Percentiles rank a stretch among this genome's conserved stretches.
Conservation (phyloP, 2,113 vertebrate genomes). For the Platichthys flesus region DNA sequence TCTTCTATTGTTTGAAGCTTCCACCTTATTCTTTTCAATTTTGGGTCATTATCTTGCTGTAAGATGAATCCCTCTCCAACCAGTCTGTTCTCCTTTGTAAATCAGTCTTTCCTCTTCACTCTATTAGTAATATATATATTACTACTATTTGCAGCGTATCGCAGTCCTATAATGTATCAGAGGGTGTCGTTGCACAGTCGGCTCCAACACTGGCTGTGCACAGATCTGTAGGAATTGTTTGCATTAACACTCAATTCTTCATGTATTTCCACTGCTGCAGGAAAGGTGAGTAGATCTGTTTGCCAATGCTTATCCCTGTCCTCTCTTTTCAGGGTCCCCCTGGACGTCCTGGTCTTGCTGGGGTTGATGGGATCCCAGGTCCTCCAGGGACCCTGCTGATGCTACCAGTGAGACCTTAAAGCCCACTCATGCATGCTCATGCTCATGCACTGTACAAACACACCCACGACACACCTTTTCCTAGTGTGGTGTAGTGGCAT, state of each 20-base stretch:
- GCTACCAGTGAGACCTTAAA: conserved; percentile 87
- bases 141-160: too few relatives aligned
- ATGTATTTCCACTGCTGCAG: too few relatives aligned
- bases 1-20: not conserved
- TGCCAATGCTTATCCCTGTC: not conserved
- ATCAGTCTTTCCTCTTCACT: not conserved
- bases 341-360: conserved; percentile 87
- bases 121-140: not conserved
- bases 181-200: too few relatives aligned
- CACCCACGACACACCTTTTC: not conserved
- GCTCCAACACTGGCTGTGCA: too few relatives aligned
- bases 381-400: conserved; percentile 89
- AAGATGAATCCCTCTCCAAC: too few relatives aligned
- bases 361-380: conserved; percentile 88
- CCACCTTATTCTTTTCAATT: not conserved
- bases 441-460: not conserved
- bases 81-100: not conserved
- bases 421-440: not conserved
- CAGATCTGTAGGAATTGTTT: too few relatives aligned
- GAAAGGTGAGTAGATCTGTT: too few relatives aligned
- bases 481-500: conserved; percentile 24
- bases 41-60: not conserved
- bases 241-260: not conserved
- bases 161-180: too few relatives aligned
- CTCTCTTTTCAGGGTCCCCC: conserved; percentile 84